A percentile compares a stretch with the other conserved stretches of the same genome.
These are phyloP conservation scores for Ecdyonurus torrentis DNA, from an alignment of 2,888 invertebrate genomes.

Conservation along the genomic window DNA sequence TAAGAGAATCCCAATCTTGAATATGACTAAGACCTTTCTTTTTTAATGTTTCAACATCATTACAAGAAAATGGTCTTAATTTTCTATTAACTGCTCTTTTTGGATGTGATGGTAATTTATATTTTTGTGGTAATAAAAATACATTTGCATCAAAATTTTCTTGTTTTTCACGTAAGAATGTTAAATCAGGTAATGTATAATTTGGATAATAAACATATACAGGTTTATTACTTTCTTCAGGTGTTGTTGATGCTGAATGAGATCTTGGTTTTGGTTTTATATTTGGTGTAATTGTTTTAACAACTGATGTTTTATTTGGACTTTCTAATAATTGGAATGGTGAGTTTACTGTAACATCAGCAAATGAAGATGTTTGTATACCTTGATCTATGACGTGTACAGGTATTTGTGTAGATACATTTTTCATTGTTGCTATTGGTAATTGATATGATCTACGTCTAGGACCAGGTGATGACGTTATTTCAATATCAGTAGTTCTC, in stretches of 20 bases:
- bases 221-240: constrained; percentile 26
- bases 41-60: constrained; percentile 63
- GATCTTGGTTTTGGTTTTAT: constrained; percentile 1
- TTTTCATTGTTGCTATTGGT: constrained; percentile 8
- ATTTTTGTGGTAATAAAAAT: constrained; percentile 52
- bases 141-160: constrained; percentile 41
- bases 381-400: constrained; percentile 47
- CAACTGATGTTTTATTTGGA: constrained; percentile 11
- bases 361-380: constrained; percentile 45
- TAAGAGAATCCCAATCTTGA: constrained; percentile 85
- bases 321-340: constrained; percentile 13
- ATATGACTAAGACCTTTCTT: constrained; percentile 71
- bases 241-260: constrained; percentile 2
- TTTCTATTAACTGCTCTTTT: constrained; percentile 28
- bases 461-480: background rate
- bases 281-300: constrained; percentile 10
- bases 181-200: constrained; percentile 76
- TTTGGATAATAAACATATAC: constrained; percentile 83
- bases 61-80: constrained; percentile 55
- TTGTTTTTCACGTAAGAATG: constrained; percentile 44
- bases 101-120: constrained; percentile 18
- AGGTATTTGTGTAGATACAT: constrained; percentile 34
- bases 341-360: background rate
- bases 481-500: background rate
- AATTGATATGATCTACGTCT: background rate